Evolutionary conservation across 1,140 invertebrate species (phyloP), one percentile per base, ranked within the genome.

Genomic region (Marisa cornuarietis): DNA sequence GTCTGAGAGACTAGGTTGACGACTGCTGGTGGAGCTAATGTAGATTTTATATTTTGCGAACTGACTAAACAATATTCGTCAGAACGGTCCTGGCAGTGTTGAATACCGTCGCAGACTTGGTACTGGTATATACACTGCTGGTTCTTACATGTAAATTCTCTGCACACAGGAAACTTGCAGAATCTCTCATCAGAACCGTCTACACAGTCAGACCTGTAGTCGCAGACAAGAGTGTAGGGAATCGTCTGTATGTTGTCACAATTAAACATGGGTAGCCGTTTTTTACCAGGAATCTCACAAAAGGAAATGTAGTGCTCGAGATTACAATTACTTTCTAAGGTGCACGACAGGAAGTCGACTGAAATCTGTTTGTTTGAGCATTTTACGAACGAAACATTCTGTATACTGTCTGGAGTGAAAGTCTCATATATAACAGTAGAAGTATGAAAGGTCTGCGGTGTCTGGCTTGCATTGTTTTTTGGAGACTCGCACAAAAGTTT

Each of bases 221-320:
- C 66, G 11, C 66, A 68, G 66, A 68, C 66, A 24, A 68, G 66
- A 16, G 66, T 18, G 66, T 68, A 68, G 31, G 66, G 66, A 24
- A 68, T 42, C 11, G 11, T 26, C n/a, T 42, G 13, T 13, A 6
- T 42, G 31, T 68, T 13, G 54, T 58, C 54, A 9, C 54, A 58
- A 3, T 58, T 0, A 58, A 14, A 58, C 54, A 58, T 58, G 3
- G 0, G 54, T 58, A 58, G 1, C 54, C 16, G 11, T 58, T 18
- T 1, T 58, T 58, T 58, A 18, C 54, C 54, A 58, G 54, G 16
- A 9, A 58, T 18, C 11, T 58, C 54, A 18, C 54, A 58, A 58
- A 58, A 58, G 8, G 54, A 58, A 58, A 58, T 58, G 54, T 58
- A 58, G 54, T 18, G 54, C 11, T 58, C 4, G 16, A 58, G 4